These are phyloP conservation scores for Cryptotermes secundus DNA, from an alignment of 1,140 invertebrate species.

Conservation along the genomic window DNA sequence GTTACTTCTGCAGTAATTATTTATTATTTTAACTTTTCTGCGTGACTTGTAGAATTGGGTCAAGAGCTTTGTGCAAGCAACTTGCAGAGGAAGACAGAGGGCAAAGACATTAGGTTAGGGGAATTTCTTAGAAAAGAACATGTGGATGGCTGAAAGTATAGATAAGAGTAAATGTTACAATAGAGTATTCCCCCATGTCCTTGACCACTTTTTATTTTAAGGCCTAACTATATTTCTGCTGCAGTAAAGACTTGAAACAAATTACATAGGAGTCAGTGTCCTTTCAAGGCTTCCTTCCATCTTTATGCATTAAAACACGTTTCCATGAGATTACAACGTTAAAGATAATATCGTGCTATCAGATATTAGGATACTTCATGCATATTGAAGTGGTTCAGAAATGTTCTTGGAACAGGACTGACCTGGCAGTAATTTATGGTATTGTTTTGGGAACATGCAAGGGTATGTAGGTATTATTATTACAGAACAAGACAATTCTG, in stretches of 20 bases:
- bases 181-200: not conserved
- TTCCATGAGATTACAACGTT: not conserved
- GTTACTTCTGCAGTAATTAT: not conserved
- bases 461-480: no score
- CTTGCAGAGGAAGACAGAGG: not conserved
- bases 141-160: conserved; percentile 1
- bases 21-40: not conserved
- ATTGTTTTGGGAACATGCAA: no score
- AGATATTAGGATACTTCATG: no score
- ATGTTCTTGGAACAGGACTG: no score
- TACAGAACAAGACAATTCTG: no score
- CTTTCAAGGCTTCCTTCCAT: not conserved
- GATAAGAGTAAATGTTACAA: not conserved
- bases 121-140: conserved; percentile 1
- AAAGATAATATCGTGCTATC: no score
- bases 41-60: conserved; percentile 10
- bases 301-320: not conserved
- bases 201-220: not conserved
- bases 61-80: not conserved
- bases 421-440: no score
- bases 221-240: not conserved
- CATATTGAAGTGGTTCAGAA: no score
- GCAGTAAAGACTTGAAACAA: not conserved
- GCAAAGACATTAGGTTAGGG: not conserved
- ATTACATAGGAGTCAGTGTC: not conserved